A percentile compares a stretch with the other conserved stretches of the same genome.
Evolutionary conservation across 2,888 invertebrate genomes (phyloP).

Genomic region (Subacronicta megacephala): DNA sequence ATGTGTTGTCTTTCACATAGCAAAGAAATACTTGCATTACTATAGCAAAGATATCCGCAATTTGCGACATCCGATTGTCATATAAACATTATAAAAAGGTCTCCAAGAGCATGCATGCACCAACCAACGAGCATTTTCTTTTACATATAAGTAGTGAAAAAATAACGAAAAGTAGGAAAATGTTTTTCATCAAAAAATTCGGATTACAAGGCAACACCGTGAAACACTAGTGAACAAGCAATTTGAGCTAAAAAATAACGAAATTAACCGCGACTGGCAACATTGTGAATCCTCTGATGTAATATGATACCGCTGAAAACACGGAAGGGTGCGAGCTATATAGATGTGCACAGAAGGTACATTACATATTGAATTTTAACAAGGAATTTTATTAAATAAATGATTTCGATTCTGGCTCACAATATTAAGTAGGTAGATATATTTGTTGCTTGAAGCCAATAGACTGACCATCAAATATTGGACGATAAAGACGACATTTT

Average conservation of each 20-base stretch:
- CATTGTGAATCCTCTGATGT: slow-evolving; percentile 48
- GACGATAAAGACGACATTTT: too few relatives aligned
- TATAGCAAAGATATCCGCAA: too few relatives aligned
- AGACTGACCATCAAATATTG: too few relatives aligned
- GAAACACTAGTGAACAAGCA: slow-evolving; percentile 42
- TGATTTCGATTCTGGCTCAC: too few relatives aligned
- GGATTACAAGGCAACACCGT: slow-evolving; percentile 35
- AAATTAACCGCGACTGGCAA: slow-evolving; percentile 46
- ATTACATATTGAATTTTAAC: neutral
- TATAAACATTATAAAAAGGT: neutral
- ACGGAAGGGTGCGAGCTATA: slow-evolving; percentile 30
- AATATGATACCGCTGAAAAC: slow-evolving; percentile 44
- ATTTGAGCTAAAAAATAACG: slow-evolving; percentile 49
- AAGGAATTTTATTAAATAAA: too few relatives aligned
- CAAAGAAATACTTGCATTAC: too few relatives aligned
- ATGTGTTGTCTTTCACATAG: too few relatives aligned
- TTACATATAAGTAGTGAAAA: slow-evolving; percentile 1
- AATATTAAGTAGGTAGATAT: too few relatives aligned
- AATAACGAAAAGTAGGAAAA: slow-evolving; percentile 12
- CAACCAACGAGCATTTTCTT: neutral
- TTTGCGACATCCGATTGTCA: neutral
- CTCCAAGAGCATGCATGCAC: too few relatives aligned
- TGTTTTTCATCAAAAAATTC: slow-evolving; percentile 17
- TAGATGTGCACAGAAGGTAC: neutral
- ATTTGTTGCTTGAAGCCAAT: too few relatives aligned